A percentile compares a stretch with the other conserved stretches of the same genome.
Conservation (phyloP, 2,797 vertebrate species). For the Poecilia velifera region DNA sequence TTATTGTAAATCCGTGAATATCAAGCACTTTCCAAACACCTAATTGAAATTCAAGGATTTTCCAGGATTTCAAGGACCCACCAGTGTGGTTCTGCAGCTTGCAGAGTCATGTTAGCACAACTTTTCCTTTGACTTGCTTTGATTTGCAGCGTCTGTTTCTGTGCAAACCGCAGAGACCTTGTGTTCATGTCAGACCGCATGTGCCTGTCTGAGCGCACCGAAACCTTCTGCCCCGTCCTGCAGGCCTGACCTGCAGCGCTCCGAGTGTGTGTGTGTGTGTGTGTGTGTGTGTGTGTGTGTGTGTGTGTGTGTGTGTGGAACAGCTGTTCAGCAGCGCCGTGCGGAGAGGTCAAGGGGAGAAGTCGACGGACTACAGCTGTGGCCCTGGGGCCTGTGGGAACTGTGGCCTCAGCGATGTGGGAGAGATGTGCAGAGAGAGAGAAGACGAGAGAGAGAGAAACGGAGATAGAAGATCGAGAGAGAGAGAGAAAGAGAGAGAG, state of each 20-base stretch:
- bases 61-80: no score
- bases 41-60: no score
- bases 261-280: background rate
- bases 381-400: slow-evolving; percentile 74
- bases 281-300: background rate
- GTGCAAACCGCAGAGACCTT: slow-evolving; percentile 14
- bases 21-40: no score
- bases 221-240: slow-evolving; percentile 49
- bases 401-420: slow-evolving; percentile 60
- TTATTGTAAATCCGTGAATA: no score
- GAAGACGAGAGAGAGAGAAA: background rate
- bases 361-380: slow-evolving; percentile 72
- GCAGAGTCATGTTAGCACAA: background rate
- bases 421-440: slow-evolving; percentile 20
- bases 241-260: slow-evolving; percentile 56
- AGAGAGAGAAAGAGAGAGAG: background rate
- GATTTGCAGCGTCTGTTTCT: slow-evolving; percentile 17
- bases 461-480: background rate
- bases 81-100: slow-evolving; percentile 4
- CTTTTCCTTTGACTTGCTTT: background rate
- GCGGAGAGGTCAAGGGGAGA: slow-evolving; percentile 66
- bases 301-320: slow-evolving; percentile 41
- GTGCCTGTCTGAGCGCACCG: slow-evolving; percentile 31
- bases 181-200: slow-evolving; percentile 45
- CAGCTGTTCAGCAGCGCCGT: slow-evolving; percentile 73